Evolutionary conservation across 2,797 vertebrate species (phyloP), one percentile per base, ranked within the genome.

Genomic region (Acipenser oxyrinchus): DNA sequence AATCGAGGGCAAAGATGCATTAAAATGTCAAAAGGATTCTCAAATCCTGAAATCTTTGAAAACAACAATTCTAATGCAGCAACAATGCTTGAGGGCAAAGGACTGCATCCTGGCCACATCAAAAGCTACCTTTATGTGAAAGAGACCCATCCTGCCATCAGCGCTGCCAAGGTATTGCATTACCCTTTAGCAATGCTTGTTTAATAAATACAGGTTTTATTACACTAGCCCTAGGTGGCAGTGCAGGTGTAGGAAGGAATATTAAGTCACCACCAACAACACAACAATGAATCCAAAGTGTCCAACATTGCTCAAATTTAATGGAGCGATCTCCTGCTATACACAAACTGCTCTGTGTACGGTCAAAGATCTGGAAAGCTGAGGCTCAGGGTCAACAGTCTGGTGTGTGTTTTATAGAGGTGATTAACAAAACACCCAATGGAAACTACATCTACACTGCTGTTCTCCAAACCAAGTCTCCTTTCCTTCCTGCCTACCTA

Each of bases 1-100:
- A 82, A 89, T 89, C 86, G 89, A 84, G 88, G 88, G 87, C 88
- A 88, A 80, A 81, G 75, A 78, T 69, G 71, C 81, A 88, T 90
- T 84, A 87, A 87, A 81, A 83, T 86, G 86, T 85, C 78, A 86
- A 82, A 82, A 85, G 83, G 86, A 81, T 79, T 79, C 73, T 82
- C 71, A 62, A 77, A 77, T 77, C 82, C 76, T 70, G 73, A 77
- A 18, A 18, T 72, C 60, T 76, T 74, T 57, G 73, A 76, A 79
- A 84, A 85, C 81, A 37, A 37, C 23, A 84, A 82, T 79, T 68
- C 61, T 66, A 69, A 65, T 58, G 69, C 76, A 62, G 73, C 69
- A 75, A 83, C 79, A 68, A 49, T 68, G 57, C 48, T 11, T 49
- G 18, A 65, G 62, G 67, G 66, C 71, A 69, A 65, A 51, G 62